Evolutionary conservation across 2,113 vertebrate genomes (phyloP).

Genomic region (Pangasianodon gigas): DNA sequence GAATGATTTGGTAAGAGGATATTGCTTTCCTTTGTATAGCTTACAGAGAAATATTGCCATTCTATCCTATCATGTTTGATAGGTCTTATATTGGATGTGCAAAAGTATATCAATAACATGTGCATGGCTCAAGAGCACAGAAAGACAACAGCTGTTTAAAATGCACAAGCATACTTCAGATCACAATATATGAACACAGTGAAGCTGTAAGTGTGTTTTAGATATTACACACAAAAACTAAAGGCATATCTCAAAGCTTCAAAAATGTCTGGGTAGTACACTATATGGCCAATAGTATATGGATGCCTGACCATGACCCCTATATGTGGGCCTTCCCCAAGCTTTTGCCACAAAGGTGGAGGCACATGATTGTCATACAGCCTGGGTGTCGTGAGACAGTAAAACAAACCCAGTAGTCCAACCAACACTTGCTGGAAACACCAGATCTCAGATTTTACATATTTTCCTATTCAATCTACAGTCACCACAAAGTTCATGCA

Average conservation of each 20-base stretch:
- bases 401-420: background rate
- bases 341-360: background rate
- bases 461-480: background rate
- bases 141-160: constrained; percentile 16
- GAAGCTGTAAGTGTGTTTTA: background rate
- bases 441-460: background rate
- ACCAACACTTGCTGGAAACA: background rate
- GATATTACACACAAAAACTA: background rate
- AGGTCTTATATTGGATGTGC: constrained; percentile 4
- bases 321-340: background rate
- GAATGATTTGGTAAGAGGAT: background rate
- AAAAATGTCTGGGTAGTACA: background rate
- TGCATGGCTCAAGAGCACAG: background rate
- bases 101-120: background rate
- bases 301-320: background rate
- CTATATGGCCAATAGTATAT: background rate
- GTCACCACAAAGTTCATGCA: background rate
- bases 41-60: background rate
- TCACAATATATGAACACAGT: background rate
- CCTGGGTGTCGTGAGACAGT: background rate
- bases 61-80: background rate
- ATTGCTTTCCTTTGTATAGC: constrained; percentile 5
- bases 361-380: background rate
- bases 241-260: background rate
- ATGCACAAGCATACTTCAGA: background rate